A percentile compares a stretch with the other conserved stretches of the same genome.
Evolutionary conservation across 2,797 vertebrate genomes (phyloP).

Genomic region (Nasua narica): DNA sequence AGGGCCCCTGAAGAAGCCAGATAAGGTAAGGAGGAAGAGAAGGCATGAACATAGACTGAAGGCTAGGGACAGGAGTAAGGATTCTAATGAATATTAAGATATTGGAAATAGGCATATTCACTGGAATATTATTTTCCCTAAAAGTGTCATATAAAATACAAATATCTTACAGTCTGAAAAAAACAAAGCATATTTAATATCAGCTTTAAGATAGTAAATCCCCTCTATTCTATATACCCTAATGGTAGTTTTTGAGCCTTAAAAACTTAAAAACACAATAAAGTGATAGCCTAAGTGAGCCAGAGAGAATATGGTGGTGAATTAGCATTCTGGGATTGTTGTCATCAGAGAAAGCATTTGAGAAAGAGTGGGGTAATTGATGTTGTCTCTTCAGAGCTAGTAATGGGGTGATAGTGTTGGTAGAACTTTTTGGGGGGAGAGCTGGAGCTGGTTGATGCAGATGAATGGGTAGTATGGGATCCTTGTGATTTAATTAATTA

Average conservation of each 20-base stretch:
- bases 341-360: background rate
- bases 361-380: background rate
- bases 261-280: background rate
- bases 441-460: background rate
- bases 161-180: background rate
- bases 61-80: rapidly evolving
- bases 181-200: background rate
- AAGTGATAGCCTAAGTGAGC: background rate
- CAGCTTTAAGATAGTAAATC: background rate
- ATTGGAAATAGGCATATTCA: background rate
- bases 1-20: background rate
- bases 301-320: background rate
- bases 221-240: background rate
- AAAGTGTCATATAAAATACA: background rate
- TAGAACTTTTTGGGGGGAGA: background rate
- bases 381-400: background rate
- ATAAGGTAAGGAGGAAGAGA: background rate
- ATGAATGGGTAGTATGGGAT: background rate
- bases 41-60: background rate
- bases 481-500: background rate
- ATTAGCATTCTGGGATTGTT: background rate
- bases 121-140: background rate
- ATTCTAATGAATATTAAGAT: background rate
- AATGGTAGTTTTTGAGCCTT: background rate
- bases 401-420: no score